Evolutionary conservation across 2,888 invertebrate genomes (phyloP).

Genomic region (Pemphredon lugubris): DNA sequence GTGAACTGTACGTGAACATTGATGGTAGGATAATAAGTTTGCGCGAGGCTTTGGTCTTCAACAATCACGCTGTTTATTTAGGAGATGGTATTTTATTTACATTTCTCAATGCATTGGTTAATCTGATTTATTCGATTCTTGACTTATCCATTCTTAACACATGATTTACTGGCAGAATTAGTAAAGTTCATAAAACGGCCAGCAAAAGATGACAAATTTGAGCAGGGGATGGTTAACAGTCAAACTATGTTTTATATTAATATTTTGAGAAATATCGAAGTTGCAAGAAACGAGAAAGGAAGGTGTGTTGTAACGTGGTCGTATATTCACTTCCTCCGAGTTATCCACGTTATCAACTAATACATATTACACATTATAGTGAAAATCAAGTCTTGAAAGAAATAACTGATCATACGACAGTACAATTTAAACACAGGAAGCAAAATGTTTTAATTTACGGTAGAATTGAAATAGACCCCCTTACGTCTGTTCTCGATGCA

Average conservation of each 20-base stretch:
- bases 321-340: neutral
- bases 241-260: slow-evolving; percentile 15
- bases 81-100: slow-evolving; percentile 51
- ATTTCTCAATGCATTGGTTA: neutral
- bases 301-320: slow-evolving; percentile 20
- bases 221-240: neutral
- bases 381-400: neutral
- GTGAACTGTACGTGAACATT: slow-evolving; percentile 73
- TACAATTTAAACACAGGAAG: slow-evolving; percentile 1
- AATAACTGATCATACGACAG: neutral
- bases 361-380: too few relatives aligned
- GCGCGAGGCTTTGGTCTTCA: slow-evolving; percentile 64
- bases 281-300: neutral
- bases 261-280: neutral
- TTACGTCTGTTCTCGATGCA: slow-evolving; percentile 67
- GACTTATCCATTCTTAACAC: neutral
- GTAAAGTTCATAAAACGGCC: slow-evolving; percentile 10
- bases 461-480: slow-evolving; percentile 56
- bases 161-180: slow-evolving; percentile 13
- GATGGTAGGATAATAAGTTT: slow-evolving; percentile 66
- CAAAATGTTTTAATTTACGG: slow-evolving; percentile 70
- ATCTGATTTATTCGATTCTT: neutral
- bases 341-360: too few relatives aligned
- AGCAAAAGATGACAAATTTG: slow-evolving; percentile 6
- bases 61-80: slow-evolving; percentile 67